Evolutionary conservation across 2,888 invertebrate species (phyloP), one percentile per base, ranked within the genome.

Genomic region (Orthosia gothica): DNA sequence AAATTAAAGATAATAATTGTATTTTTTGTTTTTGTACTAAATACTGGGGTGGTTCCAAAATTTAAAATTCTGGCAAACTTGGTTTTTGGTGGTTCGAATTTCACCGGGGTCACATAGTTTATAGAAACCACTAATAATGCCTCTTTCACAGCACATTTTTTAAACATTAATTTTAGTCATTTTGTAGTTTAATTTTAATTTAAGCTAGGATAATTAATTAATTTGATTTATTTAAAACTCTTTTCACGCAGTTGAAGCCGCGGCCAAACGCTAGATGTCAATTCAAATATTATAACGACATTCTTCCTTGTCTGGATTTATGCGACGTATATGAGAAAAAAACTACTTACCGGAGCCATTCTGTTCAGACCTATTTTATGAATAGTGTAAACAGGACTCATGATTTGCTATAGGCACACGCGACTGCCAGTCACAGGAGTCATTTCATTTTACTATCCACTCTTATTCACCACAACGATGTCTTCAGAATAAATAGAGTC

Each of bases 321-420:
- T 58, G 64, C 1, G 40, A 64, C 0, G 20, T 67, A 58, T 18
- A 55, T n/a, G 3, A 26, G n/a, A 54, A 57, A 49, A n/a, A 55
- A 68, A 68, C 49, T 69, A 94, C 95, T 94, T 84, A 95, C 95
- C 91, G 92, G 90, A 7, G 88, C 90, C 90, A 93, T 91, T 79
- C 81, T 92, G 85, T 92, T 93, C 40, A 93, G 76, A 65, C 91
- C 91, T 84, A 94, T 90, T 89, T 94, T 94, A 77, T 91, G 94
- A 74, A 95, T 91, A 12, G 94, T 93, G 77, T 90, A 94, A 81
- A 94, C 94, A 15, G 94, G 93, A 88, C 93, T 95, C 95, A 95
- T 95, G 74, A 45, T 84, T 75, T 69, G 59, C 67, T 74, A 69
- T 58, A 69, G 75, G 49, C 79, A 84, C 83, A 82, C 75, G 18